A percentile compares a stretch with the other conserved stretches of the same genome.
These are phyloP conservation scores for Solea solea DNA, from an alignment of 2,113 vertebrate genomes.

Conservation along the genomic window DNA sequence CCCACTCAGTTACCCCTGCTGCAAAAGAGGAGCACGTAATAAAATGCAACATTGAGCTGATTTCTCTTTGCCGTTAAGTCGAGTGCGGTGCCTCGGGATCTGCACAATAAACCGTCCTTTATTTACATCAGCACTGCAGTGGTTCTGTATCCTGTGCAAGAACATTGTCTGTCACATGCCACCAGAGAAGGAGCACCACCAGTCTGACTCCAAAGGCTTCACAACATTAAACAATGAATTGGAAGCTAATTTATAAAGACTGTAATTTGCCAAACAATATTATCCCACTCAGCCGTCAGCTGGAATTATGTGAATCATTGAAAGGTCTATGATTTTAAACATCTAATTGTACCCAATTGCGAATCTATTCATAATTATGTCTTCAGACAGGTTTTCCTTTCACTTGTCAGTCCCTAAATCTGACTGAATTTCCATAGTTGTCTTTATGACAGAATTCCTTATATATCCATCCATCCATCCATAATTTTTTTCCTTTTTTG, in stretches of 20 bases:
- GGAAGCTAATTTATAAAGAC: slow-evolving; percentile 45
- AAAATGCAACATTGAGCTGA: no score
- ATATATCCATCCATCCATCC: no score
- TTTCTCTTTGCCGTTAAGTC: no score
- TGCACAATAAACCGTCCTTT: neutral
- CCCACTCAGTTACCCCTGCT: no score
- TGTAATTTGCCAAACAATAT: slow-evolving; percentile 45
- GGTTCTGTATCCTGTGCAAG: no score
- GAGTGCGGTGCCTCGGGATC: no score
- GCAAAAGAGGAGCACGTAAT: no score
- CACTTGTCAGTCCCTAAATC: slow-evolving; percentile 4
- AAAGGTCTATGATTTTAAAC: slow-evolving; percentile 23
- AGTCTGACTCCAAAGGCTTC: slow-evolving; percentile 28
- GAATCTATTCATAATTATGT: slow-evolving; percentile 52
- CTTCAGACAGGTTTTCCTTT: slow-evolving; percentile 14
- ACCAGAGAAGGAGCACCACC: slow-evolving; percentile 13
- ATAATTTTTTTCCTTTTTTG: no score
- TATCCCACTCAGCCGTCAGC: slow-evolving; percentile 34
- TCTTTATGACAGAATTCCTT: neutral
- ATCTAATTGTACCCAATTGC: slow-evolving; percentile 43
- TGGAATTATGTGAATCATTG: slow-evolving; percentile 16
- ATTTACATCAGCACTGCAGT: neutral
- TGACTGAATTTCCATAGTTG: neutral
- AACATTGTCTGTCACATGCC: neutral
- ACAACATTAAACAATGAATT: slow-evolving; percentile 32